Percentiles rank a stretch among this genome's conserved stretches.
phyloP scores from a whole-genome alignment of 2,888 invertebrate genomes.

The Romanomermis culicivorax region DNA sequence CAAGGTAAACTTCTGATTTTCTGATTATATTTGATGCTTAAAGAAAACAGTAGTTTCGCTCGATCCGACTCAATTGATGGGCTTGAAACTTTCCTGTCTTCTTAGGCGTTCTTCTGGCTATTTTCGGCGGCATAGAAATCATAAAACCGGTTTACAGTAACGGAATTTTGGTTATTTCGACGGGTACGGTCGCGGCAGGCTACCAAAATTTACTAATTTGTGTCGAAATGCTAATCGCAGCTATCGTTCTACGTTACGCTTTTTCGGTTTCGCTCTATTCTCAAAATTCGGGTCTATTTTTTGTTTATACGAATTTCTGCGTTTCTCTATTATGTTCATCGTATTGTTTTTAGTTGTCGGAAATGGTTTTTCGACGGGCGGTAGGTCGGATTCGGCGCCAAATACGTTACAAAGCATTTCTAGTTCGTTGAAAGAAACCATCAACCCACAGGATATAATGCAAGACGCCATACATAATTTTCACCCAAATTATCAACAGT shows the following conservation, averaged over 20 bases:
- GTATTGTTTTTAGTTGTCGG: background rate
- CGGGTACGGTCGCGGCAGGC: constrained; percentile 90
- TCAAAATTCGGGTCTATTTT: constrained; percentile 16
- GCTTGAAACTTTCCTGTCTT: background rate
- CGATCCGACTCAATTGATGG: background rate
- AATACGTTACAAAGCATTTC: constrained; percentile 98
- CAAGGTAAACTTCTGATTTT: constrained; percentile 41
- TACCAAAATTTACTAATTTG: constrained; percentile 99
- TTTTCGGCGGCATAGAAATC: constrained; percentile 81
- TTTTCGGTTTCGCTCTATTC: constrained; percentile 46
- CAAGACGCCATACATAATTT: constrained; percentile 71
- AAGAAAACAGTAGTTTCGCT: no score
- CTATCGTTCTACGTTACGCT: constrained; percentile 81
- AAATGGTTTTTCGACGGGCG: background rate
- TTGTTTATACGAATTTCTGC: background rate
- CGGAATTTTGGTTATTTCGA: constrained; percentile 45
- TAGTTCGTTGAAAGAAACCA: constrained; percentile 72
- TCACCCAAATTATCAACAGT: constrained; percentile 98
- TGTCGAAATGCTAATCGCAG: constrained; percentile 94
- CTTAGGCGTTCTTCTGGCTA: constrained; percentile 80
- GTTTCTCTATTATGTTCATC: background rate
- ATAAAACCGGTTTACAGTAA: constrained; percentile 64
- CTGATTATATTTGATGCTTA: background rate
- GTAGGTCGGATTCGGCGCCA: constrained; percentile 19
- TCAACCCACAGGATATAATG: constrained; percentile 66